These are phyloP conservation scores for Tortricodes alternella DNA, from an alignment of 2,888 invertebrate genomes.

Conservation along the genomic window DNA sequence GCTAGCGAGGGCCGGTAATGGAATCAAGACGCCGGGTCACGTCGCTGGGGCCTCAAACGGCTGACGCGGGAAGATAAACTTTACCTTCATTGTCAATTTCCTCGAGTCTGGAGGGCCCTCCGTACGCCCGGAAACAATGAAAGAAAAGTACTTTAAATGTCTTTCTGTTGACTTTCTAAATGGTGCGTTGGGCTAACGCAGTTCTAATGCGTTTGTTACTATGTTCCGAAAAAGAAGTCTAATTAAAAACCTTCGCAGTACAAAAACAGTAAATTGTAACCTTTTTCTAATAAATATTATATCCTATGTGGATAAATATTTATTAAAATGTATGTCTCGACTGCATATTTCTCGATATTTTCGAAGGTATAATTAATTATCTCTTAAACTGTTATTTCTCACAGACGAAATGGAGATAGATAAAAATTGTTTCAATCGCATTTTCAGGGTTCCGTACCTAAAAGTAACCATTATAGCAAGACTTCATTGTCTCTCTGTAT, in stretches of 20 bases:
- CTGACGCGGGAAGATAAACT: slow-evolving; percentile 77
- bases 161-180: slow-evolving; percentile 72
- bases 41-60: slow-evolving; percentile 71
- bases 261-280: no score
- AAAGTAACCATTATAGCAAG: no score
- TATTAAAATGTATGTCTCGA: no score
- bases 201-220: slow-evolving; percentile 39
- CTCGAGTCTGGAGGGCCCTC: slow-evolving; percentile 68
- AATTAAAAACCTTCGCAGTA: slow-evolving; percentile 2
- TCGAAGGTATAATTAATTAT: no score
- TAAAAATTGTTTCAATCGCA: no score
- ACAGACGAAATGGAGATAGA: no score
- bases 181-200: slow-evolving; percentile 57
- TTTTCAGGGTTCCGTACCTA: no score
- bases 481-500: no score
- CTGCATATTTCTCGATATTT: no score
- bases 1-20: slow-evolving; percentile 53
- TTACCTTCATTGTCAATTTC: slow-evolving; percentile 81
- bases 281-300: no score
- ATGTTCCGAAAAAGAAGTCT: neutral
- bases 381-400: no score
- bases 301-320: no score
- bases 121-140: slow-evolving; percentile 70
- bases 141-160: slow-evolving; percentile 71
- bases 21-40: slow-evolving; percentile 74